Base-by-base conservation (phyloP, 2,797 vertebrate genomes). In the Mionectes olivaceus region DNA sequence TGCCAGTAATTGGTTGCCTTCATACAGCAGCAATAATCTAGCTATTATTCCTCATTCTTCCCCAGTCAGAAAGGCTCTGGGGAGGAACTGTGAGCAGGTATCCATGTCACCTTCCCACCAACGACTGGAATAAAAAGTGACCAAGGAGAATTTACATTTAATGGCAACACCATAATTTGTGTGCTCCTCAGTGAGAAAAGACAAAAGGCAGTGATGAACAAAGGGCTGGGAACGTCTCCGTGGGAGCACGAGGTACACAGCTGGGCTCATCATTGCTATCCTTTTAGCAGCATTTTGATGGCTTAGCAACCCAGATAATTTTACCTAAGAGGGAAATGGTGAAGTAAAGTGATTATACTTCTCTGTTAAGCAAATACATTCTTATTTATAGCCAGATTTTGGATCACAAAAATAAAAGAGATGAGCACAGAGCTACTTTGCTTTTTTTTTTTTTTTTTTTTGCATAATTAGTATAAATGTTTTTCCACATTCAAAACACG, bases 231-330 rank as follows among this genome's bases (percentile, higher is more conserved):
- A 93, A 23, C 9, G 0, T 13, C 61, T 85, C 73, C 2, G 1
- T 22, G 41, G 76, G 52, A 87, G 55, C 84, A 73, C 5, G 5
- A 61, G 75, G 47, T 35, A 41, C 35, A 65, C 86, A 90, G 88
- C 80, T 75, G 61, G 73, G 73, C 69, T 94, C 63, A 32, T n/a
- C 47, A 6, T 56, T 78, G 39, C 37, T 55, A 17, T 23, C 70
- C 67, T 84, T 32, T 33, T 23, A 82, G 52, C 67, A 67, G 44
- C 50, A 13, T 65, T 84, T 69, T 28, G 30, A 76, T 19, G 47
- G 80, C 70, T 55, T 91, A 73, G 70, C 63, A 88, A 70, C 41
- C 73, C 85, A 30, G 59, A 55, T 94, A 65, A 86, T 94, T 78
- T 81, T 82, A 82, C 80, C 70, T 84, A 56, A 55, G 80, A 91